Conservation (phyloP, 2,888 invertebrate genomes). For the Athalia rosae region DNA sequence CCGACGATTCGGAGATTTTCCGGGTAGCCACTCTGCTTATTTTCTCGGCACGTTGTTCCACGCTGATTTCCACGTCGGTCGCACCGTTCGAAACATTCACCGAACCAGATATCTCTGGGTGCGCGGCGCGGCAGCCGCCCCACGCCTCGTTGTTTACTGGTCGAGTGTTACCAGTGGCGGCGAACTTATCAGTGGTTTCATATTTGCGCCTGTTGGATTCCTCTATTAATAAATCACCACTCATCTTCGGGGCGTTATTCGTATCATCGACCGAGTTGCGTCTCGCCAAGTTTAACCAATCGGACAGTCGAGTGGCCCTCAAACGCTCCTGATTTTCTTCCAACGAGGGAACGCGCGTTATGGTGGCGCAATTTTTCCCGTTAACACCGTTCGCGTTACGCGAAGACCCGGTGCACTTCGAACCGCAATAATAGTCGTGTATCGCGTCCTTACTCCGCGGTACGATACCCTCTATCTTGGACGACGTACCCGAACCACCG, state of each 20-base stretch:
- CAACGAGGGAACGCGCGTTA: conserved; percentile 23
- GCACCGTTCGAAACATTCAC: conserved; percentile 5
- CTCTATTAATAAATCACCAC: conserved; percentile 49
- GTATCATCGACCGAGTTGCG: conserved; percentile 53
- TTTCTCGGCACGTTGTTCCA: conserved; percentile 32
- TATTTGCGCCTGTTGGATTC: conserved; percentile 43
- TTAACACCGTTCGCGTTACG: background rate
- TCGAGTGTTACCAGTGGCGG: background rate
- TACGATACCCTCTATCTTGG: conserved; percentile 24
- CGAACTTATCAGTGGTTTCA: conserved; percentile 48
- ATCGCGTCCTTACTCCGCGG: conserved; percentile 43
- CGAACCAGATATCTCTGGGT: background rate
- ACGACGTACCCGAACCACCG: background rate
- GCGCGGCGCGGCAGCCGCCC: background rate
- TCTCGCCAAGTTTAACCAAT: conserved; percentile 69
- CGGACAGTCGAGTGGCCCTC: conserved; percentile 66
- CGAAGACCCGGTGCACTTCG: conserved; percentile 24
- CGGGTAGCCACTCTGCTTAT: conserved; percentile 21
- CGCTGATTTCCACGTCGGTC: conserved; percentile 45
- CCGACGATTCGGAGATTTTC: conserved; percentile 48
- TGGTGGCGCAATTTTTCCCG: conserved; percentile 19
- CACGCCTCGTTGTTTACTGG: conserved; percentile 24
- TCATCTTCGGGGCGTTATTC: conserved; percentile 43
- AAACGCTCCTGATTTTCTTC: conserved; percentile 61
- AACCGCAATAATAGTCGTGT: conserved; percentile 43